These are phyloP conservation scores for Tachysurus vachellii DNA, from an alignment of 2,113 vertebrate species.

Conservation along the genomic window DNA sequence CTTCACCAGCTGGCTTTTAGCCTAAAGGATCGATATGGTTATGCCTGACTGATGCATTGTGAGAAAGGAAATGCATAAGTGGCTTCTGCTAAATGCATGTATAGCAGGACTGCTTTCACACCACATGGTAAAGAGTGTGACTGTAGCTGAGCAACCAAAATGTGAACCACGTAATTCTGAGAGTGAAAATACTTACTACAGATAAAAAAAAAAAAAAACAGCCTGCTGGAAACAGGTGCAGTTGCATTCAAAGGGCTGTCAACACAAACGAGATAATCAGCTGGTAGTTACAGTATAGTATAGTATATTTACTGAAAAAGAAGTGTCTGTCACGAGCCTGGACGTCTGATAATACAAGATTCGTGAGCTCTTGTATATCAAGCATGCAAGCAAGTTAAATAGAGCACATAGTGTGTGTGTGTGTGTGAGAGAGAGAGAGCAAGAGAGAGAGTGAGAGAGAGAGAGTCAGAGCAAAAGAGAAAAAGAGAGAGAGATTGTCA, in stretches of 20 bases:
- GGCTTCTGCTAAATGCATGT: constrained; percentile 67
- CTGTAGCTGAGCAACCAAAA: constrained; percentile 50
- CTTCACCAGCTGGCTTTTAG: neutral
- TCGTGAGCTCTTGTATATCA: constrained; percentile 61
- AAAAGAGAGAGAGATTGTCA: constrained; percentile 66
- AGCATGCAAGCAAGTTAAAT: constrained; percentile 67
- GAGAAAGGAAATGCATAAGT: constrained; percentile 67
- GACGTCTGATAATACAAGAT: constrained; percentile 51
- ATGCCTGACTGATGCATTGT: constrained; percentile 55
- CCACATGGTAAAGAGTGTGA: constrained; percentile 18
- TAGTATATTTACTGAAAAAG: constrained; percentile 35
- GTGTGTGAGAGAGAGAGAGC: constrained; percentile 49
- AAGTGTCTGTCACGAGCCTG: constrained; percentile 54
- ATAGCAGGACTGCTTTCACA: constrained; percentile 35
- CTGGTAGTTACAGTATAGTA: constrained; percentile 43
- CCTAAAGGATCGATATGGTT: neutral
- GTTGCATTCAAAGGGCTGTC: constrained; percentile 40
- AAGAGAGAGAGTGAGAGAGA: constrained; percentile 37
- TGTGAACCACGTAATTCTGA: constrained; percentile 54
- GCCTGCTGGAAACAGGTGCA: constrained; percentile 42
- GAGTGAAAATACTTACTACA: constrained; percentile 48
- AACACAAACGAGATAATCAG: constrained; percentile 47
- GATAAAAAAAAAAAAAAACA: constrained; percentile 12
- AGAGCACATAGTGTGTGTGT: constrained; percentile 56
- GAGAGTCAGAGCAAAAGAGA: constrained; percentile 53